Evolutionary conservation across 2,113 vertebrate species (phyloP), one percentile per base, ranked within the genome.

Genomic region (Labeo rohita): DNA sequence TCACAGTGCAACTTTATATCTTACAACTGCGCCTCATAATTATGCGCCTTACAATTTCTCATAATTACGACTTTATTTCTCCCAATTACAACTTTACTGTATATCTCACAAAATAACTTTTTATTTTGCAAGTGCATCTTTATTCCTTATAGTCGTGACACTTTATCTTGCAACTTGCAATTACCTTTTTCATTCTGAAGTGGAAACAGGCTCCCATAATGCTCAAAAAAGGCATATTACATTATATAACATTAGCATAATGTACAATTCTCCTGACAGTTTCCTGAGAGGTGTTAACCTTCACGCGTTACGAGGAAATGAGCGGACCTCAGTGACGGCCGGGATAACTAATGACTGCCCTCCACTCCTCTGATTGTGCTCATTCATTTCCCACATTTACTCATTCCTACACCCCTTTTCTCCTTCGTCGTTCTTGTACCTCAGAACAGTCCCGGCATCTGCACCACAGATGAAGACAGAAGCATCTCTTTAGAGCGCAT

Each of bases 261-360:
- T 47, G 11, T n/a, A 45, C 70, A 73, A 72, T 45, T 49, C 43
- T 23, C 12, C n/a, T 50, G 43, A 23, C 36, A 45, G 16, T 73
- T 73, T 45, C 39, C 45, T 15, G 5, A 75, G 56, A 86, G 74
- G 79, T 83, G 56, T 54, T 79, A 89, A 85, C 78, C 88, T 63
- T 83, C 80, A 84, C 47, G 36, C 65, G 78, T 75, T 80, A 83
- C 21, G 8, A 74, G 39, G 8, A 72, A 59, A 61, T 36, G 43
- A 87, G 63, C 1, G 50, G 75, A 65, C 66, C 16, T 52, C 56
- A 65, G 28, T 54, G 15, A 50, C 0, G 15, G 13, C 59, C 13
- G 39, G 23, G 10, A 84, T 86, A 81, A 90, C 13, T 86, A 86
- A 89, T 79, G 72, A n/a, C 28, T 61, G 61, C 54, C 43, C 84